phyloP scores from a whole-genome alignment of 2,797 vertebrate genomes.

The Coracias cyanogaster region DNA sequence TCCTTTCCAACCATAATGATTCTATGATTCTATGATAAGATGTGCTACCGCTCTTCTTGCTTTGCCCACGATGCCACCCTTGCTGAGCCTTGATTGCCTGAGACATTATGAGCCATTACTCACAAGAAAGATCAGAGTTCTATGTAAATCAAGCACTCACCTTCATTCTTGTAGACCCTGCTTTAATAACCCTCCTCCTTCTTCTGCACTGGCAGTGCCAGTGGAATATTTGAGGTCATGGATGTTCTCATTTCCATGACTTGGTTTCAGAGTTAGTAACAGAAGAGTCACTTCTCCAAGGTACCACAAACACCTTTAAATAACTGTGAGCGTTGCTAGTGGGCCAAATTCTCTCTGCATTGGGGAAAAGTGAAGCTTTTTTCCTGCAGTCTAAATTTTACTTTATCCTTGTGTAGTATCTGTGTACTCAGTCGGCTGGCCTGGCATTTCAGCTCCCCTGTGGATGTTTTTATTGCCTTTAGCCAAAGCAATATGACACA shows the following conservation, averaged over 20 bases:
- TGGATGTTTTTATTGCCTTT: slow-evolving; percentile 7
- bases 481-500: background rate
- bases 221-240: background rate
- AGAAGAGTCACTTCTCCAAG: background rate
- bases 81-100: fast-evolving
- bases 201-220: background rate
- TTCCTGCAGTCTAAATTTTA: background rate
- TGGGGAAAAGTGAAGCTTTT: background rate
- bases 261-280: background rate
- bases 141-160: background rate
- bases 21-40: background rate
- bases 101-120: background rate
- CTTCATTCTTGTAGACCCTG: background rate
- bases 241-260: background rate
- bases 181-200: background rate
- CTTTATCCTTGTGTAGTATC: background rate
- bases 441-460: background rate
- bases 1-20: no score
- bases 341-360: background rate
- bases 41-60: background rate
- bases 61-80: background rate
- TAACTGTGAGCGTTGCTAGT: background rate
- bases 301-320: background rate
- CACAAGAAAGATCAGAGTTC: background rate
- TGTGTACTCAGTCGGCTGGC: background rate